Evolutionary conservation across 2,113 vertebrate genomes (phyloP), one percentile per base, ranked within the genome.

Genomic region (Charina bottae): DNA sequence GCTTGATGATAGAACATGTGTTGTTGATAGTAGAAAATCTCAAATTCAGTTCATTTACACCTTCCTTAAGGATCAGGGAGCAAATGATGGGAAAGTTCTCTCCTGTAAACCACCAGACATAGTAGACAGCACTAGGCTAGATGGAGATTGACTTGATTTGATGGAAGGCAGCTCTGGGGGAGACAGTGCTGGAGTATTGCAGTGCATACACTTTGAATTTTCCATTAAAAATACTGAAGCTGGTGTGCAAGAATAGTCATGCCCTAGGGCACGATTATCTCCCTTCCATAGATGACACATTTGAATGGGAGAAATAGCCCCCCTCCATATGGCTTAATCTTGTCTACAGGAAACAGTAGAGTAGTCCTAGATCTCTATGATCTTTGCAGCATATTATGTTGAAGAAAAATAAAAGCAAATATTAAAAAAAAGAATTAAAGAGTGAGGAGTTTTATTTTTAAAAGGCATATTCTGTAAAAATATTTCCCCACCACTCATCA

Each of bases 381-480:
- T 46, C 62, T 58, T 91, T 78, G 42, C 2, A 60, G 60, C 11
- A 4, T 58, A 2, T 85, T 89, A 84, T 85, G 10, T 56, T 85
- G 53, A 62, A 54, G 7, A 37, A 59, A 92, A n/a, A 90, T 78
- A 72, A 54, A 68, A 15, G 21, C 13, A 88, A 60, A 53, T 6
- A 17, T 28, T 46, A 26, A 89, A 68, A 2, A 33, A 58, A 59
- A 84, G 42, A 83, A 33, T 23, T 7, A 23, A 26, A 72, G 60
- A 92, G n/a, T n/a, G n/a, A n/a, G 33, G 49, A 6, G 5, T 59
- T 88, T 83, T 37, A 54, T 60, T 83, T 88, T 83, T 49, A 83
- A 88, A 92, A 53, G 55, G 28, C 19, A 84, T 83, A 83, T 60
- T 88, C 72, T 84, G 33, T 54, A 58, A 56, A 60, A 92, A 60